Base-by-base conservation (phyloP, 1,140 invertebrate species). In the Hypsibius dujardini region DNA sequence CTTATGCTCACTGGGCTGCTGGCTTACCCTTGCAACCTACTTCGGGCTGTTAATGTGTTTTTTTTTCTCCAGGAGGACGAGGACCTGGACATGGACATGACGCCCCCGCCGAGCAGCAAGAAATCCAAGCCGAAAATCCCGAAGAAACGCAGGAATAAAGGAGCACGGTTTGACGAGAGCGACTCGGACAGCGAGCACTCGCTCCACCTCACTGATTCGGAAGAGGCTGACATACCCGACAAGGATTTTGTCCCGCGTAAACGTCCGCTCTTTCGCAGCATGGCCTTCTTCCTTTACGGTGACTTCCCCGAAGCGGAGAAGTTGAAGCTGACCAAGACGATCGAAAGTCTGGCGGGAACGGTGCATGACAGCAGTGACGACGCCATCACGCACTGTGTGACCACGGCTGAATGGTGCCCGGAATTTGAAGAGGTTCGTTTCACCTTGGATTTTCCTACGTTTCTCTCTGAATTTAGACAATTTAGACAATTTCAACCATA, bases 221-320 rank as follows among this genome's bases (percentile, higher is more conserved):
- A 76, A 3, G 71, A 80, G 42, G 78, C 79, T 2, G 77, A 78
- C 46, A 71, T 80, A 7, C 79, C 79, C n/a, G 77, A 79, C 62
- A 78, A 67, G 62, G 42, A 42, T 3, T 67, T 67, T 42, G 42
- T 42, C 3, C 62, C 62, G 62, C 62, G 62, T 14, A 3, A 7
- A 42, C 62, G 62, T 14, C 62, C 62, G 42, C 62, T 79, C 71
- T 78, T 80, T 67, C 70, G 74, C 7, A 75, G 76, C 46, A 79
- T 78, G 74, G 71, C 76, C 71, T 80, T 80, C 75, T 77, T 80
- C 59, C 73, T 80, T 1, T 80, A 80, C 75, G 79, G 79, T 73
- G 73, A 76, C 40, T 77, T 79, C 62, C 72, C 72, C 15, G 72
- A 69, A 47, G n/a, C 45, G 42, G 12, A 14, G 71, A 1, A 47